Percentiles rank a stretch among this genome's conserved stretches.
phyloP scores from a whole-genome alignment of 2,113 vertebrate genomes.

The Petroica traversi region DNA sequence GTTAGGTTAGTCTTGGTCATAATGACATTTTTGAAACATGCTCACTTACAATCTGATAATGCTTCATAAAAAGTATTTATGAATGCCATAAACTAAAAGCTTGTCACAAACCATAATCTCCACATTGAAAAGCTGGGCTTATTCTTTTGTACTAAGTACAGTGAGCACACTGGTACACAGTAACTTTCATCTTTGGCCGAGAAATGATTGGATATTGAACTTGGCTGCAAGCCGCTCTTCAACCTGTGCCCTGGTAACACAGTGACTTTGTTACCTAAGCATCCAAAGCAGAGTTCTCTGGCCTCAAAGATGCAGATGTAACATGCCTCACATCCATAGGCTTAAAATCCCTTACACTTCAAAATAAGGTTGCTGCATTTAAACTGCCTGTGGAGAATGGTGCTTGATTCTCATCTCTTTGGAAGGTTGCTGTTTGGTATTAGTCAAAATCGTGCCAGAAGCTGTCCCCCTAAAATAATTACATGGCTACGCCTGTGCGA shows the following conservation, averaged over 20 bases:
- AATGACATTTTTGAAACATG: not conserved
- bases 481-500: rapidly evolving
- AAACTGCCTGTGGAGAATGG: not conserved
- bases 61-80: not conserved
- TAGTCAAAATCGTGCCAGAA: not conserved
- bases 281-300: not conserved
- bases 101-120: not conserved
- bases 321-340: not conserved
- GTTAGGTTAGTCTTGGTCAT: not conserved
- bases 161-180: not conserved
- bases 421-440: not conserved
- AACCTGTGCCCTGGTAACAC: not conserved
- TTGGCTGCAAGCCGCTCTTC: not conserved
- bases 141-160: not conserved
- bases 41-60: not conserved
- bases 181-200: not conserved
- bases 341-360: not conserved
- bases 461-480: not conserved
- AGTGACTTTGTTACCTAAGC: not conserved
- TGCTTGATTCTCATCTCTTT: not conserved
- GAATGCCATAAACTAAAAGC: not conserved
- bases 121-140: not conserved
- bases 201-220: not conserved
- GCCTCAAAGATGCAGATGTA: not conserved
- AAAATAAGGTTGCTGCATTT: not conserved